phyloP scores from a whole-genome alignment of 2,113 vertebrate species.

The Nycticebus coucang region DNA sequence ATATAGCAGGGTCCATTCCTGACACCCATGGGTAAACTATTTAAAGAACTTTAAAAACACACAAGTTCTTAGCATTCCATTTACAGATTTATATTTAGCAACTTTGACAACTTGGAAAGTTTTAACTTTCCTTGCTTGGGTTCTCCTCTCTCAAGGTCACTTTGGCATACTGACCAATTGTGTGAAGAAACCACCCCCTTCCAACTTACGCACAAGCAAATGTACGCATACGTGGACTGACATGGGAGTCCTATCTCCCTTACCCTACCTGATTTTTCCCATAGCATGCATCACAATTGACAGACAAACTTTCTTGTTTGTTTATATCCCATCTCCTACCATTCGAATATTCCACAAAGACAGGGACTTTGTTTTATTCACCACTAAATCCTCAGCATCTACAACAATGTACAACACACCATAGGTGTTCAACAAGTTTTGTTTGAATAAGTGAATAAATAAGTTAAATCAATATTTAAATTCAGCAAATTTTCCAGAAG shows the following conservation, averaged over 20 bases:
- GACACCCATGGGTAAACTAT: no score
- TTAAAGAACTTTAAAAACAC: no score
- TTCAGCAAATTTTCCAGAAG: constrained; percentile 27
- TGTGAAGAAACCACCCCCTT: background rate
- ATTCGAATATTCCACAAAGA: background rate
- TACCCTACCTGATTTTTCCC: background rate
- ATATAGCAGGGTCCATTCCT: no score
- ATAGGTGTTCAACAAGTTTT: background rate
- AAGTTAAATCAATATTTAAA: constrained; percentile 43
- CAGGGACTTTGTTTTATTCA: background rate
- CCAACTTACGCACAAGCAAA: background rate
- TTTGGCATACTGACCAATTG: background rate
- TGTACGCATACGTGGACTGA: background rate
- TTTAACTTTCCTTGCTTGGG: background rate
- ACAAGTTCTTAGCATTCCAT: background rate
- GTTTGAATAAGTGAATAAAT: constrained; percentile 24
- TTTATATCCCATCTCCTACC: background rate
- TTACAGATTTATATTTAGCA: background rate
- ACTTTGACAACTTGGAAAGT: background rate
- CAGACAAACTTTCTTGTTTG: background rate
- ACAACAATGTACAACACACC: background rate
- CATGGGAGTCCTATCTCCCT: background rate
- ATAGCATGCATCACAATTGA: background rate
- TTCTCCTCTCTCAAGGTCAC: background rate
- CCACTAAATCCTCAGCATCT: background rate